Evolutionary conservation across 2,888 invertebrate genomes (phyloP), one percentile per base, ranked within the genome.

Genomic region (Campoplex capitator): DNA sequence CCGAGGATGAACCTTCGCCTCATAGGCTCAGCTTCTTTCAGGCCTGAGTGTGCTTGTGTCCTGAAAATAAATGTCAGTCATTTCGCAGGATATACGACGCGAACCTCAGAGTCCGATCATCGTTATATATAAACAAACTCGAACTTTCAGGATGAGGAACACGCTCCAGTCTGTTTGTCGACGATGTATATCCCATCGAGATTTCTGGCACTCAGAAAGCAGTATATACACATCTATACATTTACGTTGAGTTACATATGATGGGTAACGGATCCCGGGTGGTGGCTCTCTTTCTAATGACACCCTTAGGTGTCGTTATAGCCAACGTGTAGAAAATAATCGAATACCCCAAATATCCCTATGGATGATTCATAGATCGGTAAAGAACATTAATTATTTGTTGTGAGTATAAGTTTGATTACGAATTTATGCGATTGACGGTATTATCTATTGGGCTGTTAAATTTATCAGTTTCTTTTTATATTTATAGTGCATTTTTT

Each of bases 21-120:
- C 58, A 81, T 86, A 84, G 88, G 84, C 84, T 83, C 67, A 38
- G 67, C 71, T 68, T 79, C 62, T 67, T 38, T 16, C 18, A 73
- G 32, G 51, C 23, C 51, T 28, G 42, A 3, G 42, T 51, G 74
- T 32, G 16, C 32, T 16, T 0, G 45, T 74, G 80, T 82, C 85
- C 79, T 78, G 82, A 87, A 88, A 88, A 90, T 89, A 89, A 88
- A 90, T 90, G 88, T 89, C 81, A 77, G 88, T 86, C 84, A 89
- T 89, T 90, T 90, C 70, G 80, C 85, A 77, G 82, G 81, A 81
- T 84, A 76, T 86, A 82, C 28, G 75, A 87, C 75, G 65, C 62
- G 58, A 73, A 67, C 71, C 42, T 51, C 58, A 42, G 67, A 42
- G 70, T 81, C 62, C 81, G 76, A 83, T 85, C 83, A 62, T 68